These are phyloP conservation scores for Xenentodon cancila DNA, from an alignment of 2,797 vertebrate genomes.

Conservation along the genomic window DNA sequence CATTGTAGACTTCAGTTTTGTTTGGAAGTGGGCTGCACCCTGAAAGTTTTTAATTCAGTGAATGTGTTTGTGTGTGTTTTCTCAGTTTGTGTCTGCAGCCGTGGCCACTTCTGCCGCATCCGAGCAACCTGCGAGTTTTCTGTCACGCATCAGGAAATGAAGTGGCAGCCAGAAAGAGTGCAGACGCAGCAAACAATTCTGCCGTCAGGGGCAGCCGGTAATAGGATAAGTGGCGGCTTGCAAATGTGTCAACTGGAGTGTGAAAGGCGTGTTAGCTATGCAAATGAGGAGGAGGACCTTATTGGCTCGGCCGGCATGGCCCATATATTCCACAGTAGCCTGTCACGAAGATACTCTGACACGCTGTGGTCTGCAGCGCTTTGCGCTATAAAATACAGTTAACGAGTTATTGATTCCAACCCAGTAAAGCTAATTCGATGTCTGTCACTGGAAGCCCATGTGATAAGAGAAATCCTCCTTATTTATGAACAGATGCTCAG, in stretches of 20 bases:
- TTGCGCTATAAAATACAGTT: conserved; percentile 51
- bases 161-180: conserved; percentile 58
- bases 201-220: conserved; percentile 63
- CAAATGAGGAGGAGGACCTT: conserved; percentile 68
- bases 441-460: too few species aligned
- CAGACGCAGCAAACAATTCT: conserved; percentile 71
- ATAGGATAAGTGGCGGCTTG: conserved; percentile 78
- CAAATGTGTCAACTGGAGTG: conserved; percentile 78
- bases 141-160: conserved; percentile 39
- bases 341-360: conserved; percentile 44
- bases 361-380: conserved; percentile 38
- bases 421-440: conserved; percentile 27
- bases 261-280: conserved; percentile 76
- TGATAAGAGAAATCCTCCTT: too few species aligned
- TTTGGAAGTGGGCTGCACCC: too few species aligned
- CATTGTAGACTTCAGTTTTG: too few species aligned
- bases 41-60: too few species aligned
- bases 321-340: conserved; percentile 58
- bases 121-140: conserved; percentile 35
- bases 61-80: background rate
- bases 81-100: conserved; percentile 4
- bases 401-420: conserved; percentile 61
- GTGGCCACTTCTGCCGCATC: conserved; percentile 38
- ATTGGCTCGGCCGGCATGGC: conserved; percentile 54
- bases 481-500: background rate